phyloP scores from a whole-genome alignment of 2,113 vertebrate species.

The Pseudorectes ferrugineus region DNA sequence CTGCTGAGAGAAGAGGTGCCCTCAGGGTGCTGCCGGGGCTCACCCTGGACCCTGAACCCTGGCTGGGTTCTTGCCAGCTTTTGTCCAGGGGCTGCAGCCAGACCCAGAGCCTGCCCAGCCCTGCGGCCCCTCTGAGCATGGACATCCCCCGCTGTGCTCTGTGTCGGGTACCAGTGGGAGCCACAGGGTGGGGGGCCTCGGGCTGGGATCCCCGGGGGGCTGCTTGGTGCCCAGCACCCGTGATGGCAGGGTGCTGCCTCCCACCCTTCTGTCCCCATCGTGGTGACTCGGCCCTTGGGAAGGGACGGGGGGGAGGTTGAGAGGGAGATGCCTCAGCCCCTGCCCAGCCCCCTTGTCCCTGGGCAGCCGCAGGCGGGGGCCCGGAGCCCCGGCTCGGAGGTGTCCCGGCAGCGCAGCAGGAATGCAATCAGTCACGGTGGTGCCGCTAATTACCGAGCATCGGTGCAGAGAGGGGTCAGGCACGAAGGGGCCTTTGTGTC shows the following conservation, averaged over 20 bases:
- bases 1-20: not conserved
- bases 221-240: not conserved
- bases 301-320: not conserved
- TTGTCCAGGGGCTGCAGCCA: not conserved
- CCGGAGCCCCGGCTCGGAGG: not conserved
- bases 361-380: not conserved
- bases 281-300: not conserved
- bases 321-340: not conserved
- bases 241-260: not conserved
- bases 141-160: not conserved
- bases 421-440: conserved; percentile 35
- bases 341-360: not conserved
- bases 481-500: conserved; percentile 50
- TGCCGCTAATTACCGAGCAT: not conserved
- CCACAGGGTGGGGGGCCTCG: too few species aligned
- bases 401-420: conserved; percentile 24
- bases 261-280: rapidly evolving
- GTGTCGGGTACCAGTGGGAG: rapidly evolving
- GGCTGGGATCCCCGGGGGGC: not conserved
- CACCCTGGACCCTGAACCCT: not conserved
- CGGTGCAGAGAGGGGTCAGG: conserved; percentile 20
- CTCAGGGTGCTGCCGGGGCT: rapidly evolving
- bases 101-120: not conserved
- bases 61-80: not conserved
- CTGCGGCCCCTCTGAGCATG: not conserved